These are phyloP conservation scores for Amphipoea lucens DNA, from an alignment of 2,888 invertebrate genomes.

Conservation along the genomic window DNA sequence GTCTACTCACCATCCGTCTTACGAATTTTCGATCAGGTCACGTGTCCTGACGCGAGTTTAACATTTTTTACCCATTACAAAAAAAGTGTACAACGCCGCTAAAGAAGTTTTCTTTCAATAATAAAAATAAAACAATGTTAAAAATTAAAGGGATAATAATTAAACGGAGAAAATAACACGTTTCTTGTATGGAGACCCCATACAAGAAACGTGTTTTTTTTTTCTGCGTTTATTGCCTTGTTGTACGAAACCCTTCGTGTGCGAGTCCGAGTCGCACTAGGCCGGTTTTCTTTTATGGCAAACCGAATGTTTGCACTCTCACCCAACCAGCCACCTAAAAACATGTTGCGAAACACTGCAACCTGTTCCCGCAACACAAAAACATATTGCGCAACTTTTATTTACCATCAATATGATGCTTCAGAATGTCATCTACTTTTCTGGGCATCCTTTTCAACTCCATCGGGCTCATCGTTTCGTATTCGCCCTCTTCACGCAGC, in stretches of 20 bases:
- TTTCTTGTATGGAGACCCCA: background rate
- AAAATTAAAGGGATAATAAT: background rate
- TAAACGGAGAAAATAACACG: too few species aligned
- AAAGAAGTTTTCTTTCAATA: too few species aligned
- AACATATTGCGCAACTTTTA: background rate
- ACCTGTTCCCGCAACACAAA: background rate
- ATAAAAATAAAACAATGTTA: background rate
- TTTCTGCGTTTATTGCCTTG: too few species aligned
- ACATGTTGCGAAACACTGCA: background rate
- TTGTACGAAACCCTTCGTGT: too few species aligned
- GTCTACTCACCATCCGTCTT: too few species aligned
- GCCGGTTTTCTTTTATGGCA: too few species aligned
- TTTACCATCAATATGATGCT: conserved; percentile 1
- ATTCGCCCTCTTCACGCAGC: background rate
- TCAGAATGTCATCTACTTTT: background rate
- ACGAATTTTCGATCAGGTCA: too few species aligned
- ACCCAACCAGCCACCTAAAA: background rate
- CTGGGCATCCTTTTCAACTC: conserved; percentile 49
- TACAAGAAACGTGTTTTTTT: background rate
- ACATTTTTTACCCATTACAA: too few species aligned
- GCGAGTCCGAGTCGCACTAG: background rate
- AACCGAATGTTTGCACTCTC: background rate
- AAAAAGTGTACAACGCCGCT: too few species aligned
- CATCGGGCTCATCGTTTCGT: conserved; percentile 11
- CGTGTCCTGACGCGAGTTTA: too few species aligned